Conservation (phyloP, 2,797 vertebrate species). For the Manis pentadactyla region DNA sequence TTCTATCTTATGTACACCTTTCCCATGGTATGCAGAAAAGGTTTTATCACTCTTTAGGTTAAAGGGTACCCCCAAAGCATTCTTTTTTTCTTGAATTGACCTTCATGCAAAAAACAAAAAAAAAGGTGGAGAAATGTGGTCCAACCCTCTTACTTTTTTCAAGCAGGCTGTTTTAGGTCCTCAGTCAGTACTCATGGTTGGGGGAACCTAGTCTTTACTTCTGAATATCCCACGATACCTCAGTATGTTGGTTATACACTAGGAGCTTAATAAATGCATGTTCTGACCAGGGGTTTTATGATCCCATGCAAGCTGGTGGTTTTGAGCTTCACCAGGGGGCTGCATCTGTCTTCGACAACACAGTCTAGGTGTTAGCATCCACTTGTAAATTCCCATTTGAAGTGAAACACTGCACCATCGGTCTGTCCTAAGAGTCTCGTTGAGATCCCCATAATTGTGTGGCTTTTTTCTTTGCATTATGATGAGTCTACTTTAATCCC, state of each 20-base stretch:
- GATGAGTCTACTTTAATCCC: neutral
- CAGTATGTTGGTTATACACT: neutral
- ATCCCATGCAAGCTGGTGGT: neutral
- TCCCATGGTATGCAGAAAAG: neutral
- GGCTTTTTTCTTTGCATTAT: neutral
- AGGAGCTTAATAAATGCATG: neutral
- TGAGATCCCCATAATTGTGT: neutral
- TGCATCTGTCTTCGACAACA: neutral
- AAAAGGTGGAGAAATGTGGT: neutral
- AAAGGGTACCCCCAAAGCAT: neutral
- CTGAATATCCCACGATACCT: neutral
- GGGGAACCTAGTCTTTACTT: neutral
- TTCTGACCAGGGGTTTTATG: neutral
- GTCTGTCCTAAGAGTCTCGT: neutral
- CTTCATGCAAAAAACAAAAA: neutral
- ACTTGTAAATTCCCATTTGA: neutral
- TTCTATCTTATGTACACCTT: neutral
- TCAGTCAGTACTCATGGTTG: neutral
- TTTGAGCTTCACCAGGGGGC: neutral
- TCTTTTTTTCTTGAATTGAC: neutral
- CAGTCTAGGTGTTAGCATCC: neutral
- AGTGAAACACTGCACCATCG: neutral
- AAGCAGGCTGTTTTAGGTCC: neutral
- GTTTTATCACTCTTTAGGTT: neutral
- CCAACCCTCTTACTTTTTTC: neutral